Evolutionary conservation across 2,113 vertebrate genomes (phyloP), one percentile per base, ranked within the genome.

Genomic region (Zapus hudsonius): DNA sequence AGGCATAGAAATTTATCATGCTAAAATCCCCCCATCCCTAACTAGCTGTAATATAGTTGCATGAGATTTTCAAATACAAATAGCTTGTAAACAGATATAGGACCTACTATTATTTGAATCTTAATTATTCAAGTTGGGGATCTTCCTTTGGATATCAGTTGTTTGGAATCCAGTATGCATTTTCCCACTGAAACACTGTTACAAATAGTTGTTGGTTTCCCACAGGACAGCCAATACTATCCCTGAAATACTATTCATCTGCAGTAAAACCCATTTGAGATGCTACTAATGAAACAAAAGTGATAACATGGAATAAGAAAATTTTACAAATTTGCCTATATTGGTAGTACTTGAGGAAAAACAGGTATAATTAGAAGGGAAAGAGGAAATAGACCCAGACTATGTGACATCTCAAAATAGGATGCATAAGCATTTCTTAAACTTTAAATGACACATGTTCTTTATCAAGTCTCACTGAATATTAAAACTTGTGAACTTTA

Each of bases 21-120:
- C 33, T 73, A 87, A 75, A n/a, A 40, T 85, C 44, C 27, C 47
- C 67, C 84, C 19, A 12, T 42, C 59, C 64, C 47, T 38, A 44
- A 75, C 95, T 92, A 89, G 92, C 64, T 92, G 20, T 36, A 92
- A 90, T 38, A 83, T 91, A 91, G 52, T 84, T 91, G 63, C 33
- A 36, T 91, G 61, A 86, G 80, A 84, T 93, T 92, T 91, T 91
- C 83, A 93, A 90, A 90, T 70, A 75, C 27, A 93, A 80, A 83
- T 78, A 27, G n/a, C 55, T 87, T 92, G 63, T 69, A 87, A 73
- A 80, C 88, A 95, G 67, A 91, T 95, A 76, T 87, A 70, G 72
- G 47, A 29, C 40, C 84, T 89, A 93, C 89, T 92, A 93, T 84
- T 80, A 16, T 81, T 92, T 92, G 91, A 94, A 92, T 96, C 44